Evolutionary conservation across 2,113 vertebrate species (phyloP).

Genomic region (Oncorhynchus mykiss): DNA sequence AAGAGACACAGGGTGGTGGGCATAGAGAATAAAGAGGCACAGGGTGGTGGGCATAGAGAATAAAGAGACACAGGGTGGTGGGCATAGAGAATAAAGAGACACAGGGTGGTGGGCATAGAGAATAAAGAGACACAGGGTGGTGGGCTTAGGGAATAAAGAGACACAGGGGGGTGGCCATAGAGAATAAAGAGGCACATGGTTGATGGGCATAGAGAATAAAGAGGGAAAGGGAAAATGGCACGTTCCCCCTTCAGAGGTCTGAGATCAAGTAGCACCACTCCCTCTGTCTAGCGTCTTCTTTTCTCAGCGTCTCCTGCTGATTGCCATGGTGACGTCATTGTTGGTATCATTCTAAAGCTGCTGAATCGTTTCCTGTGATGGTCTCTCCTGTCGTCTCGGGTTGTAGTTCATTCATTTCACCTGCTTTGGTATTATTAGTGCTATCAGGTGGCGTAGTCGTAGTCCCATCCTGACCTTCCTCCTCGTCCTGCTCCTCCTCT

Average conservation of each 20-base stretch:
- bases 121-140: too few relatives aligned
- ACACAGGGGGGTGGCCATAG: too few relatives aligned
- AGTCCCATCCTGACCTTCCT: slow-evolving; percentile 12
- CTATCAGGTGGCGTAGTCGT: slow-evolving; percentile 47
- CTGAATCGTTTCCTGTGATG: too few relatives aligned
- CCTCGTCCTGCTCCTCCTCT: slow-evolving; percentile 35
- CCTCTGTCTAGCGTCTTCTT: slow-evolving; percentile 31
- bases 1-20: neutral
- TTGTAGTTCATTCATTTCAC: slow-evolving; percentile 55
- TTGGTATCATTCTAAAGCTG: too few relatives aligned
- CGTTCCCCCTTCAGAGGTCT: slow-evolving; percentile 39
- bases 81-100: too few relatives aligned
- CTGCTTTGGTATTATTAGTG: slow-evolving; percentile 63
- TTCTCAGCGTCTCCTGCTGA: slow-evolving; percentile 61
- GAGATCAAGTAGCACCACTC: slow-evolving; percentile 39
- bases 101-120: too few relatives aligned
- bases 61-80: too few relatives aligned
- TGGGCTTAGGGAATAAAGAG: too few relatives aligned
- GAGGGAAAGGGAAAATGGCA: neutral
- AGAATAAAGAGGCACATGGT: too few relatives aligned
- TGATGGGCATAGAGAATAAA: too few relatives aligned
- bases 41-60: too few relatives aligned
- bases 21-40: too few relatives aligned
- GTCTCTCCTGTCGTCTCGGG: slow-evolving; percentile 44
- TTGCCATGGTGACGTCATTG: slow-evolving; percentile 48